These are phyloP conservation scores for Zonotrichia leucophrys DNA, from an alignment of 2,113 vertebrate species.

Conservation along the genomic window DNA sequence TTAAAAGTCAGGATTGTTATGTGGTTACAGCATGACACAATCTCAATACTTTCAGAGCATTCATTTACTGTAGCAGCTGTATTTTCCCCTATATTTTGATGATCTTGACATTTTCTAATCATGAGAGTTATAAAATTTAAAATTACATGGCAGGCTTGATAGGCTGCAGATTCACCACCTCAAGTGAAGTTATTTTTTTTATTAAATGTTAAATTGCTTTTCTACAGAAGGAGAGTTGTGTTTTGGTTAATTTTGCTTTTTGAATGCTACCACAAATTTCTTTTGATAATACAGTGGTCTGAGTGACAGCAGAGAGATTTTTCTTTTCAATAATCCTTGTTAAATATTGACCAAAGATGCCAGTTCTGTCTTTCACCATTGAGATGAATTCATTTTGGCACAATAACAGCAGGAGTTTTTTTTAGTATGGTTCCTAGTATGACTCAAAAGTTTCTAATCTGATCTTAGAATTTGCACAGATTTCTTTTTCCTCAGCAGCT, in stretches of 20 bases:
- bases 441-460: slow-evolving; percentile 30
- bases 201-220: slow-evolving; percentile 52
- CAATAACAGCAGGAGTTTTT: background rate
- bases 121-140: slow-evolving; percentile 55
- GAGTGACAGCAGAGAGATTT: slow-evolving; percentile 23
- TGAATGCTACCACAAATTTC: background rate
- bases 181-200: slow-evolving; percentile 17
- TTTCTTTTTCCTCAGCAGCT: background rate
- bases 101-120: slow-evolving; percentile 61
- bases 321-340: slow-evolving; percentile 20
- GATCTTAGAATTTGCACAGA: background rate
- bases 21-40: background rate
- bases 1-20: background rate
- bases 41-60: background rate
- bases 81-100: slow-evolving; percentile 59
- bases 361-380: slow-evolving; percentile 39
- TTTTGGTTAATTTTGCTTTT: slow-evolving; percentile 12
- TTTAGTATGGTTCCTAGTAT: background rate
- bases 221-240: background rate
- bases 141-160: slow-evolving; percentile 34
- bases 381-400: background rate
- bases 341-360: slow-evolving; percentile 50
- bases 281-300: slow-evolving; percentile 4
- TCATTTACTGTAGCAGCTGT: slow-evolving; percentile 31
- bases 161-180: slow-evolving; percentile 3